Evolutionary conservation across 2,888 invertebrate genomes (phyloP), one percentile per base, ranked within the genome.

Genomic region (Leptogaster cylindrica): DNA sequence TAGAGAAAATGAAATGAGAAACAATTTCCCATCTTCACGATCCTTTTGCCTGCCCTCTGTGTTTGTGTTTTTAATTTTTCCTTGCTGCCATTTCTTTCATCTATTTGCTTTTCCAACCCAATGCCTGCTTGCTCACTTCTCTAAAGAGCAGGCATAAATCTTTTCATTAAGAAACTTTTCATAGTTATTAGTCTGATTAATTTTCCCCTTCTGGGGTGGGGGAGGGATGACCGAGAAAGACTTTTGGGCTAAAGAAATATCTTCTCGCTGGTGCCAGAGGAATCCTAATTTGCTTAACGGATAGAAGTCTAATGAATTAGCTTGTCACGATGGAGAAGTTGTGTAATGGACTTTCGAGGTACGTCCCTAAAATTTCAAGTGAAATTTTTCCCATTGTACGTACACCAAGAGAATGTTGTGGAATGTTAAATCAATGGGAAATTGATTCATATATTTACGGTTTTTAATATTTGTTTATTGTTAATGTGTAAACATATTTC

Each of bases 101-200:
- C 14, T 36, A 33, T 52, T 52, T 20, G 12, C 48, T 3, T 48
- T 64, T 48, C 23, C 25, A 14, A 10, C 36, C 33, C 23, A 14
- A 36, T 48, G 48, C 23, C 16, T 6, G n/a, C n/a, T 12, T 23
- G 33, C 23, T 48, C 48, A 31, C 20, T 64, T 64, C 10, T 16
- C n/a, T 48, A 51, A 50, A 65, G 27, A 36, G 65, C 50, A 46
- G 23, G 76, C 78, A 78, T 80, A 80, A 80, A 80, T 80, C 79
- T 80, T 80, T 79, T 80, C 79, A 80, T 80, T 80, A 80, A 78
- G 77, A 77, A 78, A 78, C 77, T 79, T 79, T 78, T 76, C 77
- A 76, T 76, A 79, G 79, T 80, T 79, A 80, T 80, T 80, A 80
- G 80, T 79, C 80, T 79, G 79, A 79, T 79, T 79, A 79, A 79